phyloP scores from a whole-genome alignment of 1,140 invertebrate genomes.

The Drosophila virilis region DNA sequence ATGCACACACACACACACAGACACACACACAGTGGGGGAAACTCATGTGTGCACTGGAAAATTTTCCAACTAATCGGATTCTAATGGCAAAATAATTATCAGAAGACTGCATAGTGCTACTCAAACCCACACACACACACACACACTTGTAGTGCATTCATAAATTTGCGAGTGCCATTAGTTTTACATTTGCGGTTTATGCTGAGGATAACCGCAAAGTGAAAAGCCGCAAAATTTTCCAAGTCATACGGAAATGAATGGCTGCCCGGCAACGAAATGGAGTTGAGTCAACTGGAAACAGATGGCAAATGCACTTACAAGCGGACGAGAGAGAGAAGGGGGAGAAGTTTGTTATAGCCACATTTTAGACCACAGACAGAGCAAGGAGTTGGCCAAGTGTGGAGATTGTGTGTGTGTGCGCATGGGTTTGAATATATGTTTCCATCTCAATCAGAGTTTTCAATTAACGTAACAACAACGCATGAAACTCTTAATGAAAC shows the following conservation, averaged over 20 bases:
- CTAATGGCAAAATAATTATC: conserved; percentile 84
- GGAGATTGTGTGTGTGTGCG: conserved; percentile 9
- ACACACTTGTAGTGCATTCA: conserved; percentile 59
- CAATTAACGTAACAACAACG: conserved; percentile 69
- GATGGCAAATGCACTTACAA: conserved; percentile 36
- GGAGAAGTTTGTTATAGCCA: background rate
- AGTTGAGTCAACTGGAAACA: conserved; percentile 47
- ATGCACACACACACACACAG: conserved; percentile 22
- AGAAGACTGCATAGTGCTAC: conserved; percentile 63
- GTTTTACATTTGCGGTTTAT: conserved; percentile 83
- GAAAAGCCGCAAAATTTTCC: conserved; percentile 82
- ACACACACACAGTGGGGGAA: background rate
- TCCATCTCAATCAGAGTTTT: conserved; percentile 65
- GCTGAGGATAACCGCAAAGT: conserved; percentile 80
- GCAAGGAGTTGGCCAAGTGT: conserved; percentile 46
- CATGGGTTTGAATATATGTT: conserved; percentile 1
- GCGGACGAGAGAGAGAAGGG: background rate
- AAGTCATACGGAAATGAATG: conserved; percentile 83
- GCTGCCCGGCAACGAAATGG: conserved; percentile 61
- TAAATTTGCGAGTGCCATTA: conserved; percentile 83
- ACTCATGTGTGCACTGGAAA: conserved; percentile 48
- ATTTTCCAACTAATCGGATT: conserved; percentile 83
- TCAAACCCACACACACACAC: conserved; percentile 25
- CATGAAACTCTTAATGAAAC: conserved; percentile 11
- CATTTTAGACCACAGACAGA: conserved; percentile 48